Evolutionary conservation across 2,113 vertebrate species (phyloP).

Genomic region (Perca flavescens): DNA sequence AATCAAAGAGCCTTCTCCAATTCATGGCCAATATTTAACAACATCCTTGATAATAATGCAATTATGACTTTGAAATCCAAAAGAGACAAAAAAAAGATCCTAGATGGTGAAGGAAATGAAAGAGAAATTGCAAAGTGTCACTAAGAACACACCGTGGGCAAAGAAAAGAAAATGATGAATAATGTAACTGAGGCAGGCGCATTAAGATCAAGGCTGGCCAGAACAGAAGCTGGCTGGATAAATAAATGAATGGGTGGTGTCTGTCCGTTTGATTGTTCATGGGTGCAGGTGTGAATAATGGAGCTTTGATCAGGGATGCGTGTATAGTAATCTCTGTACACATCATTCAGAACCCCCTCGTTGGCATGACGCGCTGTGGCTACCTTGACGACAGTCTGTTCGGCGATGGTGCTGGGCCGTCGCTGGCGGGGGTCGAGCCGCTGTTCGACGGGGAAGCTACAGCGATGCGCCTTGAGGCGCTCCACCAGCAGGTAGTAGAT

Average conservation of each 20-base stretch:
- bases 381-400: slow-evolving; percentile 97
- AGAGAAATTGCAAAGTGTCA: slow-evolving; percentile 21
- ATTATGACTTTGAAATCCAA: slow-evolving; percentile 32
- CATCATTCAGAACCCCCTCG: slow-evolving; percentile 41
- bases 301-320: slow-evolving; percentile 71
- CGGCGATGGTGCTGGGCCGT: slow-evolving; percentile 94
- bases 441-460: slow-evolving; percentile 97
- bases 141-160: slow-evolving; percentile 26
- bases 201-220: slow-evolving; percentile 63
- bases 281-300: slow-evolving; percentile 74
- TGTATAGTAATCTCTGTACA: slow-evolving; percentile 44
- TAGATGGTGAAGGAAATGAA: slow-evolving; percentile 40
- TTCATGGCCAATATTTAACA: slow-evolving; percentile 3
- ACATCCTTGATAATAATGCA: slow-evolving; percentile 9
- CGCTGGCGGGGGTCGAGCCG: slow-evolving; percentile 94
- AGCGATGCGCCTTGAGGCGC: slow-evolving; percentile 95
- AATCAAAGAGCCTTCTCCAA: background rate
- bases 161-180: slow-evolving; percentile 60
- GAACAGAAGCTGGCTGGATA: slow-evolving; percentile 20
- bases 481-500: slow-evolving; percentile 98
- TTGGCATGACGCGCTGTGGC: slow-evolving; percentile 2
- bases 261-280: slow-evolving; percentile 45
- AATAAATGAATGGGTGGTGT: slow-evolving; percentile 41
- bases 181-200: slow-evolving; percentile 45
- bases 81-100: slow-evolving; percentile 3